Percentiles rank a stretch among this genome's conserved stretches.
Evolutionary conservation across 2,113 vertebrate species (phyloP).

Genomic region (Pangasianodon gigas): DNA sequence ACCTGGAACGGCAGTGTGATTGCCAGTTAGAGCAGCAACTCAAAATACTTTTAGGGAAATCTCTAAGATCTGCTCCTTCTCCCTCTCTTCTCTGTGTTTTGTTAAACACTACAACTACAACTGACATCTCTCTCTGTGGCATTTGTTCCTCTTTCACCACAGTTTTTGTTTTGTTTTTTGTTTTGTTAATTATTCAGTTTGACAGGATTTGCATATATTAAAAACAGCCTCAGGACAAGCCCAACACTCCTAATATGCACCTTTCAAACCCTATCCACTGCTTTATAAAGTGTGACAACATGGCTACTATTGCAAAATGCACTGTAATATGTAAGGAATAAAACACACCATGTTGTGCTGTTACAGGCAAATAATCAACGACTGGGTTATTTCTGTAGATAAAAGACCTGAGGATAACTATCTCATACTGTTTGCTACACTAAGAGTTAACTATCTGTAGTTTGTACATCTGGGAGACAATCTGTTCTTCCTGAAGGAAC

Average conservation of each 20-base stretch:
- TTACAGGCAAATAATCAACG: not conserved
- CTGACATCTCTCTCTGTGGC: too few relatives aligned
- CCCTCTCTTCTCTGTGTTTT: too few relatives aligned
- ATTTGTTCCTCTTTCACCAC: not conserved
- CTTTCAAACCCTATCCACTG: not conserved
- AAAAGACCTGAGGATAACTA: not conserved
- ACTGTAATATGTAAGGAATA: not conserved
- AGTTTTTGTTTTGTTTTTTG: not conserved
- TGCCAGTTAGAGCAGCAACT: too few relatives aligned
- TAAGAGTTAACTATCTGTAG: not conserved
- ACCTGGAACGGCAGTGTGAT: too few relatives aligned
- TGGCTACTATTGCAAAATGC: not conserved
- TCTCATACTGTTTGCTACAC: not conserved
- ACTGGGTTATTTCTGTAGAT: not conserved
- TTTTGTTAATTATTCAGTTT: not conserved
- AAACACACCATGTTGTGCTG: not conserved
- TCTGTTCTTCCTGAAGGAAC: not conserved
- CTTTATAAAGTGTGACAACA: not conserved
- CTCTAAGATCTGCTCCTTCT: not conserved
- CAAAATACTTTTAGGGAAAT: too few relatives aligned
- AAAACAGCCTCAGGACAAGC: not conserved
- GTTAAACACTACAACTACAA: not conserved
- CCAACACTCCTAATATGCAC: not conserved
- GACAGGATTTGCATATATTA: not conserved
- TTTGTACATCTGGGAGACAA: not conserved